phyloP scores from a whole-genome alignment of 2,113 vertebrate species.

The Nymphicus hollandicus region DNA sequence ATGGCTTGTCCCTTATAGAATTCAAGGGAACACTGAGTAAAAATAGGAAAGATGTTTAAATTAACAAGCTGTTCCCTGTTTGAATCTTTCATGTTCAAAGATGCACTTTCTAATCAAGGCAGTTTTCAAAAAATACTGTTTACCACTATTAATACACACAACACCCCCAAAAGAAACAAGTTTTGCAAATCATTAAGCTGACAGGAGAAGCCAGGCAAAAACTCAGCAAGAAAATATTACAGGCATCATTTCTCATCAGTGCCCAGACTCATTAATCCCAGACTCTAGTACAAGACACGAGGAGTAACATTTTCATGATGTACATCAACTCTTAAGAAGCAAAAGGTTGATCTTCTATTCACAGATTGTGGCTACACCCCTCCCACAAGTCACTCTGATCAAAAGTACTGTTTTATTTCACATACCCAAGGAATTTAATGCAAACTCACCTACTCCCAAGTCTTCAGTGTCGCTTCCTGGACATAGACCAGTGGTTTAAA shows the following conservation, averaged over 20 bases:
- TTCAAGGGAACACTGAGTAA: background rate
- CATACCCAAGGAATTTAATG: background rate
- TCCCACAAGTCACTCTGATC: background rate
- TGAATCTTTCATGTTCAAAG: background rate
- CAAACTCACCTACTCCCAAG: background rate
- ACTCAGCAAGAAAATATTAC: background rate
- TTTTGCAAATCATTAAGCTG: background rate
- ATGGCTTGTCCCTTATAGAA: background rate
- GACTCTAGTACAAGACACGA: background rate
- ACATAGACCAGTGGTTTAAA: background rate
- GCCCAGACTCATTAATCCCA: background rate
- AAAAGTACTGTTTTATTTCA: background rate
- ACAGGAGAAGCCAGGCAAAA: background rate
- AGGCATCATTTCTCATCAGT: background rate
- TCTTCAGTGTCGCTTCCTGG: background rate
- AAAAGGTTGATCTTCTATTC: background rate
- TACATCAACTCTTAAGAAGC: background rate
- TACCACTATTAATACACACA: background rate
- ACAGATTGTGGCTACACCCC: background rate
- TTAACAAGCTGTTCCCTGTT: background rate
- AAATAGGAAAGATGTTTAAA: background rate
- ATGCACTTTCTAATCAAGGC: background rate
- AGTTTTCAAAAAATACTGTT: background rate
- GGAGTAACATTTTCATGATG: background rate
- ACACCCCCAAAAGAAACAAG: background rate